phyloP scores from a whole-genome alignment of 2,888 invertebrate species.

The Eupelmus urozonus region DNA sequence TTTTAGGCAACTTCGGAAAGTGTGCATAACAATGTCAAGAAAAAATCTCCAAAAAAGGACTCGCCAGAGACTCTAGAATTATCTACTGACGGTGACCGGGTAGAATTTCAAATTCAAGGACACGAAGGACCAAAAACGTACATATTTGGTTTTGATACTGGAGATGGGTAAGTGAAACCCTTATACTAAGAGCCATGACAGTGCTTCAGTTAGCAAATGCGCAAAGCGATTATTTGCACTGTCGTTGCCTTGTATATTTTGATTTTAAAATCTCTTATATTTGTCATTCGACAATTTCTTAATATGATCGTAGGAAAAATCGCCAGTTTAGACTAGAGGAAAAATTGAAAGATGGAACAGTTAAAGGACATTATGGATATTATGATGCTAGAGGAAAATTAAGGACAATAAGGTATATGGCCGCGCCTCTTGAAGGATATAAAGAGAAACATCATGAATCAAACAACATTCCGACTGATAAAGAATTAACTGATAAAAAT shows the following conservation, averaged over 20 bases:
- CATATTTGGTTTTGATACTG: slow-evolving; percentile 91
- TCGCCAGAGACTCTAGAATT: slow-evolving; percentile 52
- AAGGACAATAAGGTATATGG: slow-evolving; percentile 86
- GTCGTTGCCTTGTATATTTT: no score
- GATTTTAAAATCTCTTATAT: no score
- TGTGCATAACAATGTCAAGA: slow-evolving; percentile 27
- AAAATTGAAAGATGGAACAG: slow-evolving; percentile 85
- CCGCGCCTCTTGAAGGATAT: slow-evolving; percentile 86
- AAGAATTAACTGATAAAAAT: slow-evolving; percentile 15
- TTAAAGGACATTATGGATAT: slow-evolving; percentile 90
- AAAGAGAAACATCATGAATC: slow-evolving; percentile 75
- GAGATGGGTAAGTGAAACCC: slow-evolving; percentile 85
- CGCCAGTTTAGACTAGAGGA: slow-evolving; percentile 90
- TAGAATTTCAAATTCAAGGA: slow-evolving; percentile 89
- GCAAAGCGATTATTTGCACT: no score
- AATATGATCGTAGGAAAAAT: slow-evolving; percentile 82
- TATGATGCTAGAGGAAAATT: slow-evolving; percentile 87
- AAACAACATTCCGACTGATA: slow-evolving; percentile 18
- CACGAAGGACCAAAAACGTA: slow-evolving; percentile 90
- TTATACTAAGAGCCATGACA: no score
- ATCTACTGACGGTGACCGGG: slow-evolving; percentile 77
- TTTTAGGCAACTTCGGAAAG: slow-evolving; percentile 38
- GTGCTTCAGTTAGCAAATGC: no score
- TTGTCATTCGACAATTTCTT: neutral
- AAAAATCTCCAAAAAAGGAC: slow-evolving; percentile 17